Evolutionary conservation across 2,888 invertebrate species (phyloP).

Genomic region (Dioctria linearis): DNA sequence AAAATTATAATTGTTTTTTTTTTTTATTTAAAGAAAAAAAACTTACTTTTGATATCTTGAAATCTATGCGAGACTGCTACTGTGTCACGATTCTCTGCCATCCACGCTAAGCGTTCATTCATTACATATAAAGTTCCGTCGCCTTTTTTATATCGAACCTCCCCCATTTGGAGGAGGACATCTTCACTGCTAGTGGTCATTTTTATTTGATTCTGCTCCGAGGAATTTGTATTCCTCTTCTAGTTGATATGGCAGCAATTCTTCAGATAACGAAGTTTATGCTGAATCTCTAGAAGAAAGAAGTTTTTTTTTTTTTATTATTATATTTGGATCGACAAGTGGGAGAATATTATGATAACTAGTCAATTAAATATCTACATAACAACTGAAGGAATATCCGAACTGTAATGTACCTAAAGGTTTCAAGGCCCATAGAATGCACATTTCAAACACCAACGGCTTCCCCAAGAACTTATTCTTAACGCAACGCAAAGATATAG

Average conservation of each 20-base stretch:
- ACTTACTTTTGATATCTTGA: slow-evolving; percentile 94
- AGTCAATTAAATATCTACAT: no score
- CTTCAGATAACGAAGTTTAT: no score
- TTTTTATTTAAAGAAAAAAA: neutral
- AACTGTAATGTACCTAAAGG: no score
- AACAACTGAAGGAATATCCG: no score
- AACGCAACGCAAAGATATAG: no score
- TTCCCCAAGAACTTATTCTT: no score
- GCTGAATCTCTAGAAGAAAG: no score
- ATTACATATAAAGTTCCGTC: slow-evolving; percentile 95
- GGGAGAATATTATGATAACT: no score
- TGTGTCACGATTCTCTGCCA: slow-evolving; percentile 92
- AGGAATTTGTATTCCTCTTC: slow-evolving; percentile 10
- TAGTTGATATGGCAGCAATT: neutral
- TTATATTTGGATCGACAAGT: no score
- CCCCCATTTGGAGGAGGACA: slow-evolving; percentile 91
- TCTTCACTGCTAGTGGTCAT: slow-evolving; percentile 96
- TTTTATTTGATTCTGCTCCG: neutral
- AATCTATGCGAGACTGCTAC: slow-evolving; percentile 95
- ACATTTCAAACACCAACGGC: no score
- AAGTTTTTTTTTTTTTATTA: no score
- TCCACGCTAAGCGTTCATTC: slow-evolving; percentile 97
- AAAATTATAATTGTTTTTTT: slow-evolving; percentile 61
- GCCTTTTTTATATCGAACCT: slow-evolving; percentile 96
- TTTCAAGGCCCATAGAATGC: no score